A percentile compares a stretch with the other conserved stretches of the same genome.
Conservation (phyloP, 2,888 invertebrate genomes). For the Megalurothrips usitatus region DNA sequence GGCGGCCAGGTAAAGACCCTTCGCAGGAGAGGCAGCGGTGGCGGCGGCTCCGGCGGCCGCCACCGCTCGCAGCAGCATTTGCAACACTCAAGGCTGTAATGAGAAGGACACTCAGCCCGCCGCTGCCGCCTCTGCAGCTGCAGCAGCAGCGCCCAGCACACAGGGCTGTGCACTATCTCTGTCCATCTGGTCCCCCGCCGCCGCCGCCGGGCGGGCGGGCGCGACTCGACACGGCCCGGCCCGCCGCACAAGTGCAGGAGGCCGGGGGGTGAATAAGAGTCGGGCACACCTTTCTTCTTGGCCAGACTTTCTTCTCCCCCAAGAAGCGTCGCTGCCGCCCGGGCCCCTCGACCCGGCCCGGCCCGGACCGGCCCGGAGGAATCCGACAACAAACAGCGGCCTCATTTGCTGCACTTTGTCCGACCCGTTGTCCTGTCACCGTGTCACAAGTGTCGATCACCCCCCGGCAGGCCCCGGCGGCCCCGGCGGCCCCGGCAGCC, state of each 20-base stretch:
- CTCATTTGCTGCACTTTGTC: neutral
- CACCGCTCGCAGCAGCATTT: neutral
- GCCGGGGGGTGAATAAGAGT: neutral
- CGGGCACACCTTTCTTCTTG: no score
- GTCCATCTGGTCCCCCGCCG: neutral
- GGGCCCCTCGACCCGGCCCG: no score
- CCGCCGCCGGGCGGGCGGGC: neutral
- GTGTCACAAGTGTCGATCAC: constrained; percentile 23
- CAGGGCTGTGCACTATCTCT: neutral
- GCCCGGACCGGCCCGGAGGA: neutral
- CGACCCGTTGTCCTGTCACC: neutral
- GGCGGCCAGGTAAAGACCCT: neutral
- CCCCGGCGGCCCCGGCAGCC: no score
- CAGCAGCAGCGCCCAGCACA: no score
- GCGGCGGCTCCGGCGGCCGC: no score
- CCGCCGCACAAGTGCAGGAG: no score
- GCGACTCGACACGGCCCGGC: neutral
- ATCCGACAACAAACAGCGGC: neutral
- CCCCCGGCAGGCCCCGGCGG: no score
- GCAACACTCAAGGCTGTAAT: constrained; percentile 8
- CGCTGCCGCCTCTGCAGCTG: no score
- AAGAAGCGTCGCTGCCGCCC: no score
- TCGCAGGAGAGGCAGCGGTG: no score
- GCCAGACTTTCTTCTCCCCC: constrained; percentile 28
- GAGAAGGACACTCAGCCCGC: neutral